Base-by-base conservation (phyloP, 2,888 invertebrate genomes). In the Dinocampus coccinellae region DNA sequence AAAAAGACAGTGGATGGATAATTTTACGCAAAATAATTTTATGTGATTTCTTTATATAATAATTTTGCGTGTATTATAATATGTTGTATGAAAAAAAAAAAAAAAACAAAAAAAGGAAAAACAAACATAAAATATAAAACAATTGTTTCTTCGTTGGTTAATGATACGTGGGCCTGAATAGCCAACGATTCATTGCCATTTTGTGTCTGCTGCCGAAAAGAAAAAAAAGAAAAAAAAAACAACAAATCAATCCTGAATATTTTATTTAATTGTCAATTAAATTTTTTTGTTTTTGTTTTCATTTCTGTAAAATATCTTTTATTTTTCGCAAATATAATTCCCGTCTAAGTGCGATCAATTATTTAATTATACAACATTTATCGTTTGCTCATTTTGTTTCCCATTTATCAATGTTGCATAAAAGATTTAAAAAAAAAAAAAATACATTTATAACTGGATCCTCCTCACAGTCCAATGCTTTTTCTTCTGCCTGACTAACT, bases 111-210 rank as follows among this genome's bases (percentile, higher is more conserved):
- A n/a, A n/a, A n/a, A n/a, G n/a, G n/a, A n/a, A n/a, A n/a, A n/a
- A n/a, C n/a, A n/a, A n/a, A n/a, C n/a, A n/a, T n/a, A n/a, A n/a
- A n/a, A n/a, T n/a, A n/a, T n/a, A n/a, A n/a, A n/a, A n/a, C n/a
- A n/a, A 42, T 64, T 69, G 61, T 60, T 69, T 33, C 47, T 24
- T 62, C 65, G 39, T 65, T 60, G 52, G 69, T 73, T 64, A 69
- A 69, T 58, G 69, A 69, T 60, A 69, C 58, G 69, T 73, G 73
- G 73, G 69, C 69, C 66, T 73, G 69, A 69, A 57, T 47, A 47
- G 47, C 16, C 47, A 47, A n/a, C 16, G 47, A 3, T 47, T 47
- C 16, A n/a, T 7, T 16, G 16, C 47, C 47, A 47, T 16, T n/a
- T 47, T 47, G 16, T 47, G 47, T 16, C 16, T 16, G 20, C 3